Base-by-base conservation (phyloP, 1,140 invertebrate genomes). In the Acromyrmex charruanus region DNA sequence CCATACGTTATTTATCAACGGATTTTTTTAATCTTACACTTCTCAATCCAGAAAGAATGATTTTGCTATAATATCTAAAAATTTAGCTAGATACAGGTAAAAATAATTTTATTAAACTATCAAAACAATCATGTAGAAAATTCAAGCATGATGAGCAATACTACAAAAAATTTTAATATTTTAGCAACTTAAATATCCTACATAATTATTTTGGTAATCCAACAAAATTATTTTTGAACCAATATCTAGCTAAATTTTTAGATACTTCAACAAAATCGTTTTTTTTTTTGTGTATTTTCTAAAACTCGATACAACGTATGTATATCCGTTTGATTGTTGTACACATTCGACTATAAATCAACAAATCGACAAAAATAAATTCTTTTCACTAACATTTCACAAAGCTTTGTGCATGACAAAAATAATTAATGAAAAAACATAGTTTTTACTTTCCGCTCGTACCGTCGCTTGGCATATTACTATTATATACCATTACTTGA, bases 1-100 rank as follows among this genome's bases (percentile, higher is more conserved):
- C 9, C 12, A 18, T 14, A 18, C 21, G 55, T 12, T 44, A 44
- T 39, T 66, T 14, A 18, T 2, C 51, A 72, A 89, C 80, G 53
- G 74, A 89, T 87, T 90, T 86, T 89, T 84, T 53, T n/a, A 87
- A 89, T 74, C 58, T 68, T 3, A 16, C 28, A 63, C 65, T 25
- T 51, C 12, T 7, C 12, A 49, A 31, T 58, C 28, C 49, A 63
- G 9, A 58, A 21, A 51, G 14, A 18, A 53, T 1, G 39, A 12
- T 44, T 44, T 44, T 44, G 39, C 9, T 10, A 9, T 10, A 44
- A 44, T 44, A 44, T 44, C 9, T 44, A 44, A 44, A 44, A 44
- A 44, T 44, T 44, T 44, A 44, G 39, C 9, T 10, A 44, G 39
- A 44, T 44, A 44, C 39, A 44, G 7, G 0, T 44, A 44, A 44